A percentile compares a stretch with the other conserved stretches of the same genome.
Conservation (phyloP, 2,888 invertebrate genomes). For the Pseudococcus jackbeardsleyi region DNA sequence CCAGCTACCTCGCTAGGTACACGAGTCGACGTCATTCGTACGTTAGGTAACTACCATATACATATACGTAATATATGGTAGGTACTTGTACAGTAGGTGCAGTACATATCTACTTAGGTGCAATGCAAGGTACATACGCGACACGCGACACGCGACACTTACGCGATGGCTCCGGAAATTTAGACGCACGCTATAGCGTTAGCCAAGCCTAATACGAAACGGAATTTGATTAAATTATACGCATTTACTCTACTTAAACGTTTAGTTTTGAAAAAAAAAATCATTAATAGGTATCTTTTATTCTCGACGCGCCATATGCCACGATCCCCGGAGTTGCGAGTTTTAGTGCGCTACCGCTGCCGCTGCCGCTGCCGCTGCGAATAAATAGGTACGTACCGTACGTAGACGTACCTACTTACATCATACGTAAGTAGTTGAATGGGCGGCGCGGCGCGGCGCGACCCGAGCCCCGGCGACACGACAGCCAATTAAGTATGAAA, state of each 20-base stretch:
- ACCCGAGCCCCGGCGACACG: too few relatives aligned
- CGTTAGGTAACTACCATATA: too few relatives aligned
- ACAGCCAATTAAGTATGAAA: background rate
- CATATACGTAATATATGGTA: too few relatives aligned
- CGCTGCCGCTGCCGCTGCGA: background rate
- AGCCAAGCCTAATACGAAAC: background rate
- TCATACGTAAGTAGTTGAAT: background rate
- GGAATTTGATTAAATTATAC: slow-evolving; percentile 38
- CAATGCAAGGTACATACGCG: too few relatives aligned
- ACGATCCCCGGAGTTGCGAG: background rate
- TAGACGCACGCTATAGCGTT: background rate
- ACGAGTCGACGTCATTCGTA: too few relatives aligned
- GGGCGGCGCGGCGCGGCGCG: background rate
- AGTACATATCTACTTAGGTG: too few relatives aligned
- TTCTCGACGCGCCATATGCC: background rate
- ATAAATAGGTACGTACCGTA: too few relatives aligned
- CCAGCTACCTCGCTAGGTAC: too few relatives aligned
- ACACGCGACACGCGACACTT: too few relatives aligned
- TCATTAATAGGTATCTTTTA: slow-evolving; percentile 21
- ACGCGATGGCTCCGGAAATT: background rate
- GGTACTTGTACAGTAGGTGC: too few relatives aligned
- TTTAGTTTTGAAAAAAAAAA: slow-evolving; percentile 3
- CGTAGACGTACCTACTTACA: background rate
- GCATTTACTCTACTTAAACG: slow-evolving; percentile 11
- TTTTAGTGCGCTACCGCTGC: background rate